Evolutionary conservation across 2,888 invertebrate genomes (phyloP).

Genomic region (Hirtodrosophila duncani): DNA sequence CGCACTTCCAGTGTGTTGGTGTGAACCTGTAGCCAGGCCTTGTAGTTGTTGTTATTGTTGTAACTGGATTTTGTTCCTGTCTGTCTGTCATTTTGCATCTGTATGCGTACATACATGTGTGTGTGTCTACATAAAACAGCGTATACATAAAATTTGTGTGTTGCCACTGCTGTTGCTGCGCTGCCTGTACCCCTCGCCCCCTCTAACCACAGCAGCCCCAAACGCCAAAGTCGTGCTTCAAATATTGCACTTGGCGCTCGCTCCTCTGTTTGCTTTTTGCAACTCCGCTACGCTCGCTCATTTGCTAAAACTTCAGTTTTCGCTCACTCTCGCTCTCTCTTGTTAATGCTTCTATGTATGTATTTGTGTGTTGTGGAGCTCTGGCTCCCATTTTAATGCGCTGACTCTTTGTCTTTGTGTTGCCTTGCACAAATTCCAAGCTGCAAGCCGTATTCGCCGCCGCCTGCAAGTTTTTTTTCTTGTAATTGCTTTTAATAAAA

Average conservation of each 20-base stretch:
- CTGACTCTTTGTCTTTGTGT: slow-evolving; percentile 62
- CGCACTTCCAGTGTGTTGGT: slow-evolving; percentile 29
- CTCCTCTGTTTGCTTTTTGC: slow-evolving; percentile 28
- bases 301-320: no score
- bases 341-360: slow-evolving; percentile 12
- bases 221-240: slow-evolving; percentile 63
- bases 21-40: slow-evolving; percentile 66
- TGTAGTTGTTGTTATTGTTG: slow-evolving; percentile 40
- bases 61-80: slow-evolving; percentile 58
- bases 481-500: slow-evolving; percentile 70
- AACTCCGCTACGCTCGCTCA: no score
- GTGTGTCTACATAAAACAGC: slow-evolving; percentile 61
- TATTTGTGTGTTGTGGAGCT: background rate
- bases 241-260: slow-evolving; percentile 67
- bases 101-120: slow-evolving; percentile 25
- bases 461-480: slow-evolving; percentile 39
- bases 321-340: slow-evolving; percentile 14
- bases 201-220: slow-evolving; percentile 8
- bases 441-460: slow-evolving; percentile 51
- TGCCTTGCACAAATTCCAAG: slow-evolving; percentile 59
- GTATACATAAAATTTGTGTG: slow-evolving; percentile 73
- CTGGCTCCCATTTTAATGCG: slow-evolving; percentile 44
- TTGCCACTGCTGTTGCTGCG: slow-evolving; percentile 57
- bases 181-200: slow-evolving; percentile 42
- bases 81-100: slow-evolving; percentile 13